Evolutionary conservation across 2,888 invertebrate species (phyloP).

Genomic region (Trachelus iudaicus): DNA sequence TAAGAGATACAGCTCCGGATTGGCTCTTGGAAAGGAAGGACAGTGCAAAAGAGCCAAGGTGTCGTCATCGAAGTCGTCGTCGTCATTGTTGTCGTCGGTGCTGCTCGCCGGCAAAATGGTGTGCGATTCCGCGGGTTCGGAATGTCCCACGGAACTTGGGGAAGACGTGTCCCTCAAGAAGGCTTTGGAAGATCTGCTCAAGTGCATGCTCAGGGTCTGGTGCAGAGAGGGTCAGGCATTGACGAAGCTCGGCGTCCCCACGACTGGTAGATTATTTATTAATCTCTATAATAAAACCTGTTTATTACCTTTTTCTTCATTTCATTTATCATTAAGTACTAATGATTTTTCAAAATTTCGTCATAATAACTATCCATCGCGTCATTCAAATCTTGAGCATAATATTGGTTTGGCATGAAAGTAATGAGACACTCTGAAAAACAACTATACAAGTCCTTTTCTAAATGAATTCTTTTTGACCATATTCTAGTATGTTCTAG

Average conservation of each 20-base stretch:
- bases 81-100: neutral
- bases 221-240: slow-evolving; percentile 81
- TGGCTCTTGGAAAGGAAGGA: neutral
- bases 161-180: slow-evolving; percentile 69
- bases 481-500: too few relatives aligned
- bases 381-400: neutral
- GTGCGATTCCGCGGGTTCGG: slow-evolving; percentile 58
- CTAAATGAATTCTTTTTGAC: too few relatives aligned
- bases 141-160: slow-evolving; percentile 52
- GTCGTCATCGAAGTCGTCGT: neutral
- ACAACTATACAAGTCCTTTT: too few relatives aligned
- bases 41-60: neutral
- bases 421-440: too few relatives aligned
- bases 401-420: too few relatives aligned
- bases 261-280: slow-evolving; percentile 67
- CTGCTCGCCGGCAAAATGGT: slow-evolving; percentile 46
- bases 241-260: slow-evolving; percentile 72
- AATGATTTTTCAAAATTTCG: neutral
- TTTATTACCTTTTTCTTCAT: slow-evolving; percentile 52
- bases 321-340: neutral
- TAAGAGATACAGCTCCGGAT: neutral
- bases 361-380: neutral
- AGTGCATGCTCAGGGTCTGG: slow-evolving; percentile 86
- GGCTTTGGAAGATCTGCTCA: slow-evolving; percentile 82
- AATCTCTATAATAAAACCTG: neutral